Base-by-base conservation (phyloP, 1,140 invertebrate genomes). In the Kradibia gibbosae region DNA sequence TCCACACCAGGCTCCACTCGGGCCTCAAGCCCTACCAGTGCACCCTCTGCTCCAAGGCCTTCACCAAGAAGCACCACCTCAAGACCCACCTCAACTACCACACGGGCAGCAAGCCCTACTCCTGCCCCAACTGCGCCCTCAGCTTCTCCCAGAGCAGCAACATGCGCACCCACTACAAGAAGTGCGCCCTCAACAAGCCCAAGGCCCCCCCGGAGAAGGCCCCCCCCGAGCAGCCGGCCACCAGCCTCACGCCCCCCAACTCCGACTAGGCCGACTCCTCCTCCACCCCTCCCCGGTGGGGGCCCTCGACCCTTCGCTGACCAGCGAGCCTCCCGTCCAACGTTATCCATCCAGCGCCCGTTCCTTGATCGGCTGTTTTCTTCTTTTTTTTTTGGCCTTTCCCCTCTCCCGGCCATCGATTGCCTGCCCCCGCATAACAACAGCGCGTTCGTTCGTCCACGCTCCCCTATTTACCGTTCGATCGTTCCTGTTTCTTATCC, bases 1-100 rank as follows among this genome's bases (percentile, higher is more conserved):
- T 96, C 15, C 96, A 96, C 90, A 93, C 95, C 82, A 91, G 95
- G 77, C 89, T 96, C 8, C 96, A 97, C 86, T 95, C 95, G 75
- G 95, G 95, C 42, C 93, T 97, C 39, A 96, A 97, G 85, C 97
- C 97, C 0, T 98, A 98, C 88, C 93, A 95, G 36, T 98, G 97
- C 86, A 94, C 93, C 1, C 89, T 97, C 1, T 98, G 97, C 87
- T 93, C 95, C 5, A 96, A 98, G 83, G 94, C 96, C 3, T 98
- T 98, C 89, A 96, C 96, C 45, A 97, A 96, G 90, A 96, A 96
- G 84, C 94, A 96, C 85, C 95, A 96, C 85, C 91, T 96, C 15
- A 96, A 97, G 88, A 97, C 96, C 0, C 97, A 97, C 88, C 92
- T 96, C 39, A 97, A 97, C 87, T 96, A 95, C 83, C 95, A 95